Base-by-base conservation (phyloP, 2,113 vertebrate species). In the Procavia capensis region DNA sequence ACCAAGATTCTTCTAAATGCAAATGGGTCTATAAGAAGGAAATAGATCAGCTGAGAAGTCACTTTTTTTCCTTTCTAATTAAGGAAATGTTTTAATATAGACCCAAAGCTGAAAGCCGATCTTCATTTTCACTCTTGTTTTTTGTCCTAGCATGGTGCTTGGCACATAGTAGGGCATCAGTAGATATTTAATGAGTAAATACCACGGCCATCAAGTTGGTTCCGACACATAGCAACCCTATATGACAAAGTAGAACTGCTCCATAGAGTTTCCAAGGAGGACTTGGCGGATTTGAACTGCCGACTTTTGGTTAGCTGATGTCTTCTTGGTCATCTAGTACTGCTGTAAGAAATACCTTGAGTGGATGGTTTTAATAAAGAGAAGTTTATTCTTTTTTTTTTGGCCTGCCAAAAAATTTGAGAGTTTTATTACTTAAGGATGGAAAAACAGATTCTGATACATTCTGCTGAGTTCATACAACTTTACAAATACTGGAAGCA, bases 1-100 rank as follows among this genome's bases (percentile, higher is more conserved):
- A 66, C 36, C 79, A 74, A 74, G 41, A 78, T 80, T 90, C 81
- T 80, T 54, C 54, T 43, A 74, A 64, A 88, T 88, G 36, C 36
- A 72, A 57, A 84, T 74, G 27, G 84, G 36, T 78, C 79, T 80
- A 19, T 80, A 57, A 79, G 47, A 94, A 64, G 79, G n/a, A 85
- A 91, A 59, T 43, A 59, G 24, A n/a, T 17, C 43, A 85, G 54
- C 22, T 88, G 54, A 88, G 57, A 91, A 91, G 34, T 95, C 59
- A 85, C 50, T 66, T 54, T 20, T 36, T 95, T 91, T 91, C 87
- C 85, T 93, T 86, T 93, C 78, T 79, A 72, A 84, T 0, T 61
- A 59, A 57, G 78, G n/a, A 72, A 83, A 72, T 66, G 81, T 92
- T 91, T 96, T 88, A 43, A 75, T 41, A 90, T 29, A 64, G 63